Evolutionary conservation across 2,113 vertebrate genomes (phyloP).

Genomic region (Pseudonaja textilis): DNA sequence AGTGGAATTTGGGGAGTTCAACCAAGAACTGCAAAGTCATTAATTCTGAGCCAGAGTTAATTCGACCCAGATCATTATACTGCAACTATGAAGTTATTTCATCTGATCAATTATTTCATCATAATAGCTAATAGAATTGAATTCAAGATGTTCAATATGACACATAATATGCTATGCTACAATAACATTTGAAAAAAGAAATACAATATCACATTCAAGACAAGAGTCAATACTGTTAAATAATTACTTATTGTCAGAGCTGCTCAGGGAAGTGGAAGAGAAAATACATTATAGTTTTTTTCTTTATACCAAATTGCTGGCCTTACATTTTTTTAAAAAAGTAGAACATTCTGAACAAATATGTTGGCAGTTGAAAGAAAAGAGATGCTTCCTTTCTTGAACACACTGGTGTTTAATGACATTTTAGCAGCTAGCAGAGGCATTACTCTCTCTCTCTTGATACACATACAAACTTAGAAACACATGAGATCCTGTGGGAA

Average conservation of each 20-base stretch:
- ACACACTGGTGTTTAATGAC: background rate
- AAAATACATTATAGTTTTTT: background rate
- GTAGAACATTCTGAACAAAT: background rate
- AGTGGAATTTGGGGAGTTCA: background rate
- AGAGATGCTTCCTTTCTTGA: background rate
- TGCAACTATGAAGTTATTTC: background rate
- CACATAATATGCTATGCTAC: background rate
- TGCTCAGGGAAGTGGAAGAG: background rate
- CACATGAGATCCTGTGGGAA: background rate
- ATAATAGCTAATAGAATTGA: background rate
- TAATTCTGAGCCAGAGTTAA: background rate
- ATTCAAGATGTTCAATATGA: constrained; percentile 1
- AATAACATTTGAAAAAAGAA: constrained; percentile 2
- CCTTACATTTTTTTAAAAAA: background rate
- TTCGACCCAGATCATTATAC: background rate
- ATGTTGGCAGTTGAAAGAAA: background rate
- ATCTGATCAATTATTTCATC: background rate
- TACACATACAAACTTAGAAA: background rate
- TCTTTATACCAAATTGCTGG: background rate
- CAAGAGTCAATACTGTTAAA: constrained; percentile 6
- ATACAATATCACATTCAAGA: constrained; percentile 7
- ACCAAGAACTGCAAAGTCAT: background rate
- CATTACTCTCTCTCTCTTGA: background rate
- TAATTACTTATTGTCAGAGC: constrained; percentile 21
- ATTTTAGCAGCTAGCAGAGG: background rate